These are phyloP conservation scores for Ruditapes philippinarum DNA, from an alignment of 1,140 invertebrate genomes.

Conservation along the genomic window DNA sequence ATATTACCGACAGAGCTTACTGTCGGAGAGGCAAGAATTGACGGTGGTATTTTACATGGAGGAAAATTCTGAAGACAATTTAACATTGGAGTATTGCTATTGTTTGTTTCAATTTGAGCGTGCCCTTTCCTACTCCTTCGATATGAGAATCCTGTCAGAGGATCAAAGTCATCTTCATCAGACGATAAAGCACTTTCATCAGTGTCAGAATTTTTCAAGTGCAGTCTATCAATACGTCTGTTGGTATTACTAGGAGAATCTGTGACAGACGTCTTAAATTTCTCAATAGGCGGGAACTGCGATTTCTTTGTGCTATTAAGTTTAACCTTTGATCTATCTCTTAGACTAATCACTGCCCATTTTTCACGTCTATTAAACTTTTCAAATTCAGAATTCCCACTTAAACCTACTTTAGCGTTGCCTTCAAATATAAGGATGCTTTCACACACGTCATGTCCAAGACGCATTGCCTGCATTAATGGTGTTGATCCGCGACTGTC, in stretches of 20 bases:
- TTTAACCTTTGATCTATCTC: slow-evolving; percentile 67
- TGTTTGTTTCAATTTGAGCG: neutral
- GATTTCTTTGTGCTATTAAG: neutral
- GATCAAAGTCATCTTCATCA: slow-evolving; percentile 1
- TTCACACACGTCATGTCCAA: slow-evolving; percentile 71
- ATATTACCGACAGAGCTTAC: slow-evolving; percentile 37
- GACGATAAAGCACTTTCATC: slow-evolving; percentile 18
- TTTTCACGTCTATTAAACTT: slow-evolving; percentile 68
- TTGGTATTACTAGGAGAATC: neutral
- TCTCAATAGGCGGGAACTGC: slow-evolving; percentile 53
- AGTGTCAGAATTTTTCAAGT: neutral
- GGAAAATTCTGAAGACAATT: slow-evolving; percentile 38
- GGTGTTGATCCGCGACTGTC: slow-evolving; percentile 70
- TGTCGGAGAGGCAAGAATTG: slow-evolving; percentile 27
- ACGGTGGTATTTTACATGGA: slow-evolving; percentile 47
- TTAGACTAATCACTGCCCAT: slow-evolving; percentile 71
- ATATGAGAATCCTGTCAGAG: neutral
- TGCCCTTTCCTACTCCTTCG: neutral
- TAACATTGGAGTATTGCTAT: neutral
- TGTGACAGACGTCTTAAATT: neutral
- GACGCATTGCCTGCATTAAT: slow-evolving; percentile 71
- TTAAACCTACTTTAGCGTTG: slow-evolving; percentile 71
- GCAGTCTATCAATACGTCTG: neutral
- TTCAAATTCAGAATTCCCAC: slow-evolving; percentile 58
- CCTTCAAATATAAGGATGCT: slow-evolving; percentile 73